Conservation (phyloP, 2,797 vertebrate genomes). For the Spinus olivaceus region DNA sequence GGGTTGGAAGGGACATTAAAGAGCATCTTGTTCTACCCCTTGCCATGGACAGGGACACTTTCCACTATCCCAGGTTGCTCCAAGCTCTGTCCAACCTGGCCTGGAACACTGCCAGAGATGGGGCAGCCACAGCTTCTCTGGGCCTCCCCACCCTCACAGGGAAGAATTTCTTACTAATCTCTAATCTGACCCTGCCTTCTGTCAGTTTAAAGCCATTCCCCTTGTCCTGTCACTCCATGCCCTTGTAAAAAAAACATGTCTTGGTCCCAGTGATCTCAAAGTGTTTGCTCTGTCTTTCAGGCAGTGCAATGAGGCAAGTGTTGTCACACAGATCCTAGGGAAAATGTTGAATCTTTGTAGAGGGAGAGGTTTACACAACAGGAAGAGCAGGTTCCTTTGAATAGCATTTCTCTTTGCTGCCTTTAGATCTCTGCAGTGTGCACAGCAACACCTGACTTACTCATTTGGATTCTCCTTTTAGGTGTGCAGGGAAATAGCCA, state of each 20-base stretch:
- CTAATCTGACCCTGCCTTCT: neutral
- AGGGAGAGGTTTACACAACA: constrained; percentile 14
- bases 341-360: constrained; percentile 9
- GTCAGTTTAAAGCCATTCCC: neutral
- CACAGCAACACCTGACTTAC: neutral
- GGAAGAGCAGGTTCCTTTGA: constrained; percentile 47
- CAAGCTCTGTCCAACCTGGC: neutral
- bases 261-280: neutral
- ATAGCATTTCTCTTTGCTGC: constrained; percentile 6
- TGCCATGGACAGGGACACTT: neutral
- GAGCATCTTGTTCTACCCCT: neutral
- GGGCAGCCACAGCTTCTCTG: neutral
- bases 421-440: neutral
- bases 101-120: neutral
- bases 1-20: neutral
- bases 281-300: neutral
- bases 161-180: neutral
- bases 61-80: neutral
- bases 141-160: neutral
- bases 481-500: neutral
- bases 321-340: neutral
- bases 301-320: neutral
- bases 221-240: neutral
- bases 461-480: neutral
- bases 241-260: neutral